Conservation (phyloP, 92 coral and sea anemone species). For the Epizoanthus rinbou region DNA sequence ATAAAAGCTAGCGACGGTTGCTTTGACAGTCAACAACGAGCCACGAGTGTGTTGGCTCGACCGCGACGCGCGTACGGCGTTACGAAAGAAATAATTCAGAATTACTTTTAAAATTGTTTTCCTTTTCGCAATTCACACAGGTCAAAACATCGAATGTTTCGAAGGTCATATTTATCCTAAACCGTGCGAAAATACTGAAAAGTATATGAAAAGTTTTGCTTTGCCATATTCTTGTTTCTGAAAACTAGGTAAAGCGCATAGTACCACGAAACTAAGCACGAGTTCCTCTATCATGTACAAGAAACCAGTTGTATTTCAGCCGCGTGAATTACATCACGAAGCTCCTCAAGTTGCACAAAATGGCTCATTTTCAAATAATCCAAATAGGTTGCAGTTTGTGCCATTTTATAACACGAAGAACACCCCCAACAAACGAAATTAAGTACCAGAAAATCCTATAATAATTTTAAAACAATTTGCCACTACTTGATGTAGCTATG, state of each 20-base stretch:
- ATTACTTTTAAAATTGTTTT: too few species aligned
- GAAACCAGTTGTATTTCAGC: neutral
- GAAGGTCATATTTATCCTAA: neutral
- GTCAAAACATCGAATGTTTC: neutral
- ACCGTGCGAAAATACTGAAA: neutral
- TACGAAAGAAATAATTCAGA: too few species aligned
- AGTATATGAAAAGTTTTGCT: neutral
- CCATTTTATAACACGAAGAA: neutral
- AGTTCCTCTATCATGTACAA: neutral
- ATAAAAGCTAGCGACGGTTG: too few species aligned
- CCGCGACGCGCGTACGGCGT: too few species aligned
- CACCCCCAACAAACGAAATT: neutral
- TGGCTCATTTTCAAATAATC: neutral
- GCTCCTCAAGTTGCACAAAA: neutral
- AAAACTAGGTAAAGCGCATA: constrained; percentile 1
- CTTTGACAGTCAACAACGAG: too few species aligned
- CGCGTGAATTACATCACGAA: neutral
- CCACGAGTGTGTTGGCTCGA: too few species aligned
- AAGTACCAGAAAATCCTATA: neutral
- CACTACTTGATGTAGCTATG: neutral
- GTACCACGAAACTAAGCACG: neutral
- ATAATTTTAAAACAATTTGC: neutral
- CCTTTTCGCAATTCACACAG: too few species aligned
- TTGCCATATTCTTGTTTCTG: neutral
- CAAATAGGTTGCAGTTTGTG: neutral